phyloP scores from a whole-genome alignment of 2,888 invertebrate species.

The Lampropteryx suffumata region DNA sequence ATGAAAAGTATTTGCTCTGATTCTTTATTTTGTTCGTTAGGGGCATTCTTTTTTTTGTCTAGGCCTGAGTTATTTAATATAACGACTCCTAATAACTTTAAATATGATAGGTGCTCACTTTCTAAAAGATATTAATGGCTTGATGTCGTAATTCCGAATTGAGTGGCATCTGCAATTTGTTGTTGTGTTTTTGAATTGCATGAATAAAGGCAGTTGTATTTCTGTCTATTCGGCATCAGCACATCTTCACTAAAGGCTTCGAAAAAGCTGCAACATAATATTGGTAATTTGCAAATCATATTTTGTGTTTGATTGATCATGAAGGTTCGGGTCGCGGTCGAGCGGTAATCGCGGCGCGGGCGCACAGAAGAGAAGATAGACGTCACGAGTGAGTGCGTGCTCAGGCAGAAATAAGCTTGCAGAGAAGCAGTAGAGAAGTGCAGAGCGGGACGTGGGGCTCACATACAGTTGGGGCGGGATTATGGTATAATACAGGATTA shows the following conservation, averaged over 20 bases:
- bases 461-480: conserved; percentile 77
- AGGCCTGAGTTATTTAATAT: conserved; percentile 32
- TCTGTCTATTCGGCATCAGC: conserved; percentile 53
- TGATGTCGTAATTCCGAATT: conserved; percentile 32
- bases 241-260: conserved; percentile 66
- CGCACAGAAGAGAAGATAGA: conserved; percentile 61
- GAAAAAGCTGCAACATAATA: conserved; percentile 76
- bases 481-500: conserved; percentile 79
- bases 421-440: conserved; percentile 83
- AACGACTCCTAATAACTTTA: conserved; percentile 30
- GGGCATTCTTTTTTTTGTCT: conserved; percentile 2
- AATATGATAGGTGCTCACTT: conserved; percentile 39
- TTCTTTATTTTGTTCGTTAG: conserved; percentile 9
- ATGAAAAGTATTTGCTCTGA: conserved; percentile 4
- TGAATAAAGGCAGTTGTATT: conserved; percentile 28
- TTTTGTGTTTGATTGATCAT: conserved; percentile 50
- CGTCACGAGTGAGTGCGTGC: conserved; percentile 77
- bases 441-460: conserved; percentile 81
- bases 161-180: conserved; percentile 30
- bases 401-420: conserved; percentile 82
- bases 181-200: conserved; percentile 29
- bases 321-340: conserved; percentile 44
- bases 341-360: conserved; percentile 55
- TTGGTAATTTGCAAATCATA: conserved; percentile 69
- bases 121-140: conserved; percentile 37